Base-by-base conservation (phyloP, 2,888 invertebrate genomes). In the Rhamphomyia laevipes region DNA sequence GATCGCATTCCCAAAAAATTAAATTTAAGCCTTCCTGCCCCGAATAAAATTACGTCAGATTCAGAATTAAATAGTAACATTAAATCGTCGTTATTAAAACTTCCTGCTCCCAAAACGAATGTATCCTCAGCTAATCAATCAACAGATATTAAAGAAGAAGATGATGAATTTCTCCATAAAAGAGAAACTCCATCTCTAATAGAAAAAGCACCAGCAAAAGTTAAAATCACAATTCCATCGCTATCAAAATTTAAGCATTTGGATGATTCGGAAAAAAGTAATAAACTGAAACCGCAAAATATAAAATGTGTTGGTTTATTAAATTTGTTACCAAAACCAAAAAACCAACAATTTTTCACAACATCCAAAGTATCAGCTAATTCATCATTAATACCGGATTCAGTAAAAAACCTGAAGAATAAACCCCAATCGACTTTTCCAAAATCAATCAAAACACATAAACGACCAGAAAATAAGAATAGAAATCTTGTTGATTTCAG, bases 141-240 rank as follows among this genome's bases (percentile, higher is more conserved):
- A 12, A 2, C 16, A 43, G 1, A 30, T 53, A 54, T 62, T 15
- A 61, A 61, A 49, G 81, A 82, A 57, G 78, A 75, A 53, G 80
- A 82, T 57, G 81, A 82, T 63, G 80, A 81, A 55, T 77, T 79
- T 57, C 60, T 81, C 13, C 74, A 75, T 51, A 81, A 80, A 59
- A 81, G 77, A 56, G 77, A 74, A 53, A 63, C 62, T 11, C 61
- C 65, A 2, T 63, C 69, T n/a, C 57, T 59, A n/a, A 49, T 58
- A 4, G 52, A 50, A 33, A 59, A 61, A 47, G 59, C 57, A 16
- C 55, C 59, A 30, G 61, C 60, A 5, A 49, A 50, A 23, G 78
- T 81, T 1, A 79, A 77, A 65, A 86, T 86, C 54, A 75, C 75
- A 40, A 77, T 85, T 45, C 85, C 85, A 2, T 80, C 82, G 2